Evolutionary conservation across 2,888 invertebrate species (phyloP), one percentile per base, ranked within the genome.

Genomic region (Eutolmus rufibarbis): DNA sequence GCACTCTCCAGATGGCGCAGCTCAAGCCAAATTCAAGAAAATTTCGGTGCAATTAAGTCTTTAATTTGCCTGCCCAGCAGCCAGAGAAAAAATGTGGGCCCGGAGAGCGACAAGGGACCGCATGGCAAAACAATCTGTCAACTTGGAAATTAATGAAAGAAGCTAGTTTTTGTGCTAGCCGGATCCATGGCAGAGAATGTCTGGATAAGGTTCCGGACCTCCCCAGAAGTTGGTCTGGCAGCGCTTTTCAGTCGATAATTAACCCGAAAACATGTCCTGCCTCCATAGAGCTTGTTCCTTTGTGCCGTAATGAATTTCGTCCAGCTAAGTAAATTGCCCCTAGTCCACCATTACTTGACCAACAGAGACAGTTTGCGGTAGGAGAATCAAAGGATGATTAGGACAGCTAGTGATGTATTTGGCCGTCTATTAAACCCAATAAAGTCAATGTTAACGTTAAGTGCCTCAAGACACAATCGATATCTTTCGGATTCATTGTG

Each of bases 81-180:
- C 31, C 51, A 46, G 40, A 16, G 31, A 79, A 46, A 79, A 79
- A 46, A 14, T 7, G 3, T 31, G 31, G 2, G 3, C 23, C 19
- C 31, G 31, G 8, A 8, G 8, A 19, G 16, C 56, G 79, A 79
- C 28, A 28, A 56, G 46, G 51, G 79, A 46, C 43, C 51, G 51
- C 40, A 51, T 79, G 31, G 51, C 79, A 79, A 46, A 79, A 79
- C 79, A 79, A 79, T 79, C 79, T 79, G 79, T 79, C 79, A 79
- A 79, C 79, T 46, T 31, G 79, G 79, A 79, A 79, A 79, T 79
- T 79, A 79, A 79, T 79, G 79, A 79, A 79, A 79, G 79, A 28
- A 51, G 79, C 79, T n/a, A 78, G 79, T 79, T 79, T 79, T 79
- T 79, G 79, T 51, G 31, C 43, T 51, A 31, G 46, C 51, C 51